Evolutionary conservation across 1,140 invertebrate genomes (phyloP), one percentile per base, ranked within the genome.

Genomic region (Acromyrmex echinatior): DNA sequence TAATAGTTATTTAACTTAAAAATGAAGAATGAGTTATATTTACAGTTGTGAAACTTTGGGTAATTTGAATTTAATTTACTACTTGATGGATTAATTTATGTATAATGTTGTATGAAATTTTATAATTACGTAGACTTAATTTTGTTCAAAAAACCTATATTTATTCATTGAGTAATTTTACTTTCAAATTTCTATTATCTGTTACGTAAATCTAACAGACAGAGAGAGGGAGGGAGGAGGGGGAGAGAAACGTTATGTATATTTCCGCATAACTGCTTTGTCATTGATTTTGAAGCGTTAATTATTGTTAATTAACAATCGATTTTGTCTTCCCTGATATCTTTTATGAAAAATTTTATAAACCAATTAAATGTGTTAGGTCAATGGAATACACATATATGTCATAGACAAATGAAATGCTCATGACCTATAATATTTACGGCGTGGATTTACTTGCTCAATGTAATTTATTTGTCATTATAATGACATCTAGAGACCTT

Each of bases 361-460:
- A 9, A 18, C 21, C 14, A 12, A 31, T 65, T 65, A 39, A 81
- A 45, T 45, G 10, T 58, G 9, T 45, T 58, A 28, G 5, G 5
- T 71, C 10, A 58, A 81, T n/a, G 9, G 21, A 39, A 80, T 56
- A 56, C 53, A 62, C 9, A 1, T 71, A 35, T 58, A 35, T n/a
- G 39, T 45, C 10, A 9, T 18, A 12, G 16, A 81, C 39, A 71
- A 28, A 81, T 71, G 16, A 58, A 81, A 71, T 6, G 16, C 16
- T 60, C 53, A 28, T 3, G 66, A 81, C 35, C 66, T 81, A 60
- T 45, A 45, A 39, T 45, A 10, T 35, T 71, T 81, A 60, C 0
- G 18, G 3, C 4, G 10, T 39, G 5, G 10, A 58, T 31, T 31
- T 31, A 14, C n/a, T 81, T 25, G 49, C 21, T 81, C 31, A 3